A percentile compares a stretch with the other conserved stretches of the same genome.
Conservation (phyloP, 2,797 vertebrate genomes). For the Eutrigla gurnardus region DNA sequence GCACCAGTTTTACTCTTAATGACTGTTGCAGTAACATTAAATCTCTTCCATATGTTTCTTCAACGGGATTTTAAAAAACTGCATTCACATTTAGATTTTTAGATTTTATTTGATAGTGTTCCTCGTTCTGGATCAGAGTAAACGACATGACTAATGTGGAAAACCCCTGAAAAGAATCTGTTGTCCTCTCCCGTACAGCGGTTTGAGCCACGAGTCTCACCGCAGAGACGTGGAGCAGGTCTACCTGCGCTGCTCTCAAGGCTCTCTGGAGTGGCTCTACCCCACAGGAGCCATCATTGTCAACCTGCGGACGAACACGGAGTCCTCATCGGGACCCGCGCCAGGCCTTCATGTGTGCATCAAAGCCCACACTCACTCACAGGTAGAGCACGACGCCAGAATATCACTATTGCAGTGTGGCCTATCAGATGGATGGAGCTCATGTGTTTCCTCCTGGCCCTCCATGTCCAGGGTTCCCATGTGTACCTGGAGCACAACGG, state of each 20-base stretch:
- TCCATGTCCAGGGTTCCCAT: conserved; percentile 85
- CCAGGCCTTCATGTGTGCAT: conserved; percentile 89
- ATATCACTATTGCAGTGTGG: neutral
- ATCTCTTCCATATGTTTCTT: conserved; percentile 10
- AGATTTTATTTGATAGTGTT: neutral
- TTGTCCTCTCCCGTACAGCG: conserved; percentile 76
- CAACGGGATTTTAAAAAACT: neutral
- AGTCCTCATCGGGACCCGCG: conserved; percentile 66
- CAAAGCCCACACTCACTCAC: conserved; percentile 87
- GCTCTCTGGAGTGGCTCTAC: conserved; percentile 94
- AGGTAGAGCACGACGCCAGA: conserved; percentile 63
- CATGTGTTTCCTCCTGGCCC: neutral
- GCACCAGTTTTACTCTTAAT: conserved; percentile 16
- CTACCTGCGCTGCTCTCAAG: conserved; percentile 94
- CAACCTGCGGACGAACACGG: conserved; percentile 92
- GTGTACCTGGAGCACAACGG: conserved; percentile 93
- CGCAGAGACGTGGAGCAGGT: conserved; percentile 95
- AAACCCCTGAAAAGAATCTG: no score
- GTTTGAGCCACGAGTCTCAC: conserved; percentile 93
- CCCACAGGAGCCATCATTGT: conserved; percentile 93
- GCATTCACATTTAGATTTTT: neutral
- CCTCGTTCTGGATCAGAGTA: neutral
- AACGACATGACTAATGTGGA: no score
- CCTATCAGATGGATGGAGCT: neutral
- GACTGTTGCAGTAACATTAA: neutral